A percentile compares a stretch with the other conserved stretches of the same genome.
These are phyloP conservation scores for Remorina albescens DNA, from an alignment of 2,797 vertebrate genomes.

Conservation along the genomic window DNA sequence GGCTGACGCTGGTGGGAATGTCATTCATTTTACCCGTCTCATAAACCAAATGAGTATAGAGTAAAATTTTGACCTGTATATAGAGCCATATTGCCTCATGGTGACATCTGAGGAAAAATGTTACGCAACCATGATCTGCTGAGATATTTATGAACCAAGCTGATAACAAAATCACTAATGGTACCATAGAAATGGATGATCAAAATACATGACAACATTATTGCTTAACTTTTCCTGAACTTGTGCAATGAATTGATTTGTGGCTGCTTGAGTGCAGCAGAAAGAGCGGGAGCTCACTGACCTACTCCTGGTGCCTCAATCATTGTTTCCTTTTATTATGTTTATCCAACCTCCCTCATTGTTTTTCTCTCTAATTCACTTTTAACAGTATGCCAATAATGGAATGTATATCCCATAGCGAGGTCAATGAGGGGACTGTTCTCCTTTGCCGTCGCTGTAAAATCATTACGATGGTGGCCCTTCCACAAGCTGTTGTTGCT, in stretches of 20 bases:
- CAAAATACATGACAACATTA: too few species aligned
- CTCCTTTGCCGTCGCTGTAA: neutral
- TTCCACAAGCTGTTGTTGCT: conserved; percentile 47
- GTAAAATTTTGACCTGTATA: too few species aligned
- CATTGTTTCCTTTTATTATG: conserved; percentile 17
- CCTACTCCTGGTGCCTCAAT: neutral
- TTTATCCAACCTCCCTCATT: neutral
- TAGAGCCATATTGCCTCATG: too few species aligned
- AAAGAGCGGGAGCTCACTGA: neutral
- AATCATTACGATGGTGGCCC: neutral
- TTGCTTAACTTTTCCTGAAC: neutral
- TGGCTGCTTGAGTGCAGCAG: neutral
- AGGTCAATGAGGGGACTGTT: conserved; percentile 45
- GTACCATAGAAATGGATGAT: neutral
- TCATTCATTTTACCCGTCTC: too few species aligned
- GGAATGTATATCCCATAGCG: conserved; percentile 24
- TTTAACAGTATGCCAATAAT: conserved; percentile 2
- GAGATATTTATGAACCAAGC: neutral
- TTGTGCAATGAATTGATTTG: neutral
- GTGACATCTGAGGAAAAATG: neutral
- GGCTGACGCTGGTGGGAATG: too few species aligned
- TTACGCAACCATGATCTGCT: neutral
- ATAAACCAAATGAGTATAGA: too few species aligned
- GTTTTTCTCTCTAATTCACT: neutral
- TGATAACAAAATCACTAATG: neutral